Evolutionary conservation across 2,113 vertebrate genomes (phyloP), one percentile per base, ranked within the genome.

Genomic region (Saguinus midas): DNA sequence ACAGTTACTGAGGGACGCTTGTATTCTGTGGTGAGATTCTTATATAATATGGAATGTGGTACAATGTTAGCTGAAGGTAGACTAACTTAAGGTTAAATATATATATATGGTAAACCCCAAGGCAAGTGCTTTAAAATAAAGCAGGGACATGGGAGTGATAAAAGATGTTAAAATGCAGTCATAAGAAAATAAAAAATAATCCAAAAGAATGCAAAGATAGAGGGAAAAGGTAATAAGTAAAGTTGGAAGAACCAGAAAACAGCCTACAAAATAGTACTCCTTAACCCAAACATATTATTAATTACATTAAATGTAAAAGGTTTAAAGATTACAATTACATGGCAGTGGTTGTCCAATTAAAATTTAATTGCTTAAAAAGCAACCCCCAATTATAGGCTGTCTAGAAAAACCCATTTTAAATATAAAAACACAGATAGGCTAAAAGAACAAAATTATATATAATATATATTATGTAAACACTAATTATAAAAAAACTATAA

Each of bases 181-280:
- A 66, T 72, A 94, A 94, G 95, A 68, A 68, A 91, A 85, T 70
- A 64, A 96, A 68, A 68, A 91, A 85, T 70, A 64, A 75, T 50
- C 8, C 27, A 50, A 85, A 87, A n/a, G 50, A 92, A 52, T 92
- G 72, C 10, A 94, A 75, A 18, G 84, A 72, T 55, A 70, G 66
- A 91, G 32, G 64, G 17, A 82, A 64, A 80, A 52, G 50, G 11
- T 6, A 81, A 90, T 29, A 92, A 58, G 61, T n/a, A 61, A 95
- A 88, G 70, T 13, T 68, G 23, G 18, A 61, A 43, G 6, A 85
- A 80, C 61, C 72, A 83, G 57, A 80, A 89, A 91, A 87, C n/a
- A 87, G 55, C 32, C 10, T 50, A 13, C 1, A 89, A 87, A 81
- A 85, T 18, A 94, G 18, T 45, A 78, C 75, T 84, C 32, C 48